A percentile compares a stretch with the other conserved stretches of the same genome.
These are phyloP conservation scores for Latrodectus elegans DNA, from an alignment of 2,888 invertebrate species.

Conservation along the genomic window DNA sequence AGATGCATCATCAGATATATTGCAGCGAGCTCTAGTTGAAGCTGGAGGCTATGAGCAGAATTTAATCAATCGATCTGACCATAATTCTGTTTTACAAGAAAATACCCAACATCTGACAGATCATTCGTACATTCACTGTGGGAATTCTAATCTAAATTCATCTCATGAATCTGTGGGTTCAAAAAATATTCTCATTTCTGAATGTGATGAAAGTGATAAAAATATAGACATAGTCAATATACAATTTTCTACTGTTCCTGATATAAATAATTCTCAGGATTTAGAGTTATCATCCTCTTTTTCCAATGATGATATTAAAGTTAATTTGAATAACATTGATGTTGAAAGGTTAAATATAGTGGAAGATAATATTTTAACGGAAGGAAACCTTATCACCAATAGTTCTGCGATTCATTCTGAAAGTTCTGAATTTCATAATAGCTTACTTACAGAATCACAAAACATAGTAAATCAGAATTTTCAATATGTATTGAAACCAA, in stretches of 20 bases:
- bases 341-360: neutral
- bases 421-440: slow-evolving; percentile 7
- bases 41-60: slow-evolving; percentile 36
- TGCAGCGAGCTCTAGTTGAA: slow-evolving; percentile 35
- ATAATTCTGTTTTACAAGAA: slow-evolving; percentile 26
- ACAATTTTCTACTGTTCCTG: slow-evolving; percentile 2
- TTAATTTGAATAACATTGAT: slow-evolving; percentile 7
- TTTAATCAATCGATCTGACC: slow-evolving; percentile 7
- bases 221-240: slow-evolving; percentile 16
- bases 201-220: neutral
- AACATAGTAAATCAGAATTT: neutral
- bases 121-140: slow-evolving; percentile 59
- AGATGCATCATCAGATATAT: slow-evolving; percentile 26
- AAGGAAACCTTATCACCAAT: neutral
- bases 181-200: slow-evolving; percentile 10
- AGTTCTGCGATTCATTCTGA: slow-evolving; percentile 13
- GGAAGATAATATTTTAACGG: slow-evolving; percentile 5
- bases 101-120: slow-evolving; percentile 50
- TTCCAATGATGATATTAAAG: slow-evolving; percentile 14
- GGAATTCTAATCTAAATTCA: slow-evolving; percentile 13
- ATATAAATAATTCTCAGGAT: neutral
- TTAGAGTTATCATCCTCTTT: neutral
- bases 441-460: slow-evolving; percentile 5
- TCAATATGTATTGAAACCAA: neutral
- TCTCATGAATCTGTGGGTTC: neutral